Evolutionary conservation across 2,113 vertebrate genomes (phyloP), one percentile per base, ranked within the genome.

Genomic region (Istiophorus platypterus): DNA sequence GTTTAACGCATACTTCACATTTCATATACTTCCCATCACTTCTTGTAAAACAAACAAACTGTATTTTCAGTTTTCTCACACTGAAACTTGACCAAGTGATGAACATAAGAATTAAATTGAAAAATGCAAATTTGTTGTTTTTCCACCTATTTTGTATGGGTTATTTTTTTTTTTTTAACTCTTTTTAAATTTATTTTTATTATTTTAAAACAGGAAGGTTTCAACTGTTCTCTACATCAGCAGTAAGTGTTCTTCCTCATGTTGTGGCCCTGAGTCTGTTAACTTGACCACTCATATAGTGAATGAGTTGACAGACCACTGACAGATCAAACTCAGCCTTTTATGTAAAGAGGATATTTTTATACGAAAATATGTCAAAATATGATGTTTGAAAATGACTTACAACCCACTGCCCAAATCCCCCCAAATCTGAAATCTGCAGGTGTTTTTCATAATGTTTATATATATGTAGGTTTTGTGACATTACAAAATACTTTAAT

Each of bases 251-350:
- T 54, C 29, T 41, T 22, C 57, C 13, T 62, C 29, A 29, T 57
- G 17, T 68, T 76, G 2, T 61, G 22, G 62, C 1, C 49, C 61
- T 0, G 61, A 12, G 12, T 52, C 26, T 73, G 34, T 72, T 26
- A 76, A 73, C 65, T 84, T 77, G 37, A 80, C 42, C 24, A 58
- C 22, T 39, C 26, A 62, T 49, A 58, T 26, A 4, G 7, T 45
- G 24, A n/a, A n/a, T 49, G 8, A 31, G 14, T 54, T 1, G 24
- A 62, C 49, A 12, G 15, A 26, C n/a, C 24, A 67, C 56, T 15
- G 13, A n/a, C n/a, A 49, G 20, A 66, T 59, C 4, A 17, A 0
- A 11, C 24, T 39, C 2, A 27, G 7, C 49, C 39, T 42, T 70
- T 64, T 15, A 29, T 45, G 8, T 37, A 15, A 59, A 13, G 5